phyloP scores from a whole-genome alignment of 1,140 invertebrate species.

The Cyphomyrmex costatus region DNA sequence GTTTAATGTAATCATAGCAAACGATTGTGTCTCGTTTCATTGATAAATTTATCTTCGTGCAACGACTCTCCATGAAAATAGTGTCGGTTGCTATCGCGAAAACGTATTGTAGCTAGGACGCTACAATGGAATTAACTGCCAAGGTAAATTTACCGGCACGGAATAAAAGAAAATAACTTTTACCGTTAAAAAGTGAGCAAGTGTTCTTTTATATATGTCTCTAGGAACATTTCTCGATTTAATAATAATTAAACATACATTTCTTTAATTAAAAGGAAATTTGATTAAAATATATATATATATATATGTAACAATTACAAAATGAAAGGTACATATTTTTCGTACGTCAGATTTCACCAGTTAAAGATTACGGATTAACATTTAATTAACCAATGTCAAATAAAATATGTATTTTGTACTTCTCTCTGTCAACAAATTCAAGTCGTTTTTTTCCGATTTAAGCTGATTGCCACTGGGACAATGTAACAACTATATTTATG shows the following conservation, averaged over 20 bases:
- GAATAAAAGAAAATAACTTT: constrained; percentile 34
- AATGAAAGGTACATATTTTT: not conserved
- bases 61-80: constrained; percentile 33
- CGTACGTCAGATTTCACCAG: not conserved
- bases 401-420: not conserved
- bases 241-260: constrained; percentile 26
- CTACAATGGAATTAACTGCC: constrained; percentile 50
- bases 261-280: constrained; percentile 14
- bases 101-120: constrained; percentile 41
- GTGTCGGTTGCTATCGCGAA: constrained; percentile 47
- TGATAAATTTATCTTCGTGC: constrained; percentile 49
- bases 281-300: not conserved
- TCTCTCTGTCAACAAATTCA: not conserved
- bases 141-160: constrained; percentile 53
- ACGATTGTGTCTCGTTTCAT: constrained; percentile 11
- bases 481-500: constrained; percentile 40
- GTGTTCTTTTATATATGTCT: not conserved
- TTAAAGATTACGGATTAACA: not conserved
- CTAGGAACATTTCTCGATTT: not conserved
- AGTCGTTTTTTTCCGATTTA: constrained; percentile 1
- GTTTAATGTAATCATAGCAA: constrained; percentile 8
- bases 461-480: constrained; percentile 14
- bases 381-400: constrained; percentile 13
- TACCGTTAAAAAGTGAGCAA: constrained; percentile 8
- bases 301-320: not conserved